phyloP scores from a whole-genome alignment of 2,113 vertebrate genomes.

The Orycteropus afer region DNA sequence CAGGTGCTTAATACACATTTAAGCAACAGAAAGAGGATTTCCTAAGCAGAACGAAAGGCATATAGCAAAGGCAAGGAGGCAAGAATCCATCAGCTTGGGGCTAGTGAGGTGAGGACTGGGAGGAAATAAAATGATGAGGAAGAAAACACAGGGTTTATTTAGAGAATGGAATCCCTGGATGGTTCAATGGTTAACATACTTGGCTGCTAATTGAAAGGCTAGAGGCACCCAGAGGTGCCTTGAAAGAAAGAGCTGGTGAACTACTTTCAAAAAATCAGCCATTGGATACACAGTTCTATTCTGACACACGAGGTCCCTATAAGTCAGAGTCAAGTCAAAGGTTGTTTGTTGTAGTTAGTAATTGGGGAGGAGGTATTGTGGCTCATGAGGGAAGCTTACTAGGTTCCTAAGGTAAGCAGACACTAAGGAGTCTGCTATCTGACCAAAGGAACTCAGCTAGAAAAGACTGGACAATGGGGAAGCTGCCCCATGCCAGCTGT shows the following conservation, averaged over 20 bases:
- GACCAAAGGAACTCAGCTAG: background rate
- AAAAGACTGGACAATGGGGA: background rate
- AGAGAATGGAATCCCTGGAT: background rate
- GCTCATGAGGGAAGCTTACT: background rate
- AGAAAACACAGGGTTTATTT: background rate
- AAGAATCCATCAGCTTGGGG: rapidly evolving
- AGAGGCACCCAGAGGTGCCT: background rate
- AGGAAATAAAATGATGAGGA: background rate
- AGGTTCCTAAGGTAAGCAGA: background rate
- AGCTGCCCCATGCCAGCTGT: background rate
- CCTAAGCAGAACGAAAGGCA: rapidly evolving
- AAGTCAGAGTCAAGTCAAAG: background rate
- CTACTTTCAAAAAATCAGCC: background rate
- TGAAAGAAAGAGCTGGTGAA: background rate
- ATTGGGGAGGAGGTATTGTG: rapidly evolving
- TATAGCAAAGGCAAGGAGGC: background rate
- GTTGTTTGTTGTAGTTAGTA: background rate
- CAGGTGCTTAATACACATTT: rapidly evolving
- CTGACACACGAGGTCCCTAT: background rate
- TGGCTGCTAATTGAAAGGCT: background rate
- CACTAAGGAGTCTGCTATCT: background rate
- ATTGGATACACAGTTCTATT: background rate
- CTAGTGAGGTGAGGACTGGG: rapidly evolving
- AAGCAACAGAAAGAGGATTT: background rate
- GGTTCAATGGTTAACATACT: background rate